Base-by-base conservation (phyloP, 2,888 invertebrate genomes). In the Agapostemon virescens region DNA sequence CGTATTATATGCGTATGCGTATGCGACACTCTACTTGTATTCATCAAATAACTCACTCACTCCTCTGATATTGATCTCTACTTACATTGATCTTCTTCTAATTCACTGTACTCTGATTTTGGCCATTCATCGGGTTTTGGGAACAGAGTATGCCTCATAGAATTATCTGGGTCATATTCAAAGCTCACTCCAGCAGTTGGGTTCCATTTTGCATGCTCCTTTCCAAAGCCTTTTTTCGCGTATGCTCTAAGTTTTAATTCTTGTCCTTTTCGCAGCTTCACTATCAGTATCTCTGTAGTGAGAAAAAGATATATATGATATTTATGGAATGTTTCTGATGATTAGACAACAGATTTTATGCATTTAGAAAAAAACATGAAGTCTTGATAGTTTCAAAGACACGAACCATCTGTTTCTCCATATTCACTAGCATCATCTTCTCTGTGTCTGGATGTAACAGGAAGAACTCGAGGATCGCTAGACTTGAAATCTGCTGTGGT, bases 151-250 rank as follows among this genome's bases (percentile, higher is more conserved):
- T 99, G 99, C 58, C 98, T 94, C 95, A 99, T 97, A 0, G 97
- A 94, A 93, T 99, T 99, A 91, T 99, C 99, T 0, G 99, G 99
- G 93, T 99, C 99, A 93, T 99, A 99, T 93, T 99, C 99, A 93
- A 99, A 99, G 71, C 97, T 97, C 1, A 99, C 99, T 63, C 99
- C 99, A 69, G 98, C 98, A 0, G 99, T 99, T 4, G 99, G 99
- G 93, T 99, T 99, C 99, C 99, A 99, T 93, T 99, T 99, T 0
- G 99, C 99, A 93, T 99, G 99, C 92, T 99, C 99, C 91, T 99
- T 99, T 0, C 99, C 98, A 93, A 98, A 98, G 45, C 95, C 95
- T 94, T 99, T 99, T 90, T 99, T 98, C 0, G 99, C 99, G 93
- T 98, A 99, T 0, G 99, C 99, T 88, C 97, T 94, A 77, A 99